Percentiles rank a stretch among this genome's conserved stretches.
phyloP scores from a whole-genome alignment of 2,797 vertebrate genomes.

The Naso thynnoides region DNA sequence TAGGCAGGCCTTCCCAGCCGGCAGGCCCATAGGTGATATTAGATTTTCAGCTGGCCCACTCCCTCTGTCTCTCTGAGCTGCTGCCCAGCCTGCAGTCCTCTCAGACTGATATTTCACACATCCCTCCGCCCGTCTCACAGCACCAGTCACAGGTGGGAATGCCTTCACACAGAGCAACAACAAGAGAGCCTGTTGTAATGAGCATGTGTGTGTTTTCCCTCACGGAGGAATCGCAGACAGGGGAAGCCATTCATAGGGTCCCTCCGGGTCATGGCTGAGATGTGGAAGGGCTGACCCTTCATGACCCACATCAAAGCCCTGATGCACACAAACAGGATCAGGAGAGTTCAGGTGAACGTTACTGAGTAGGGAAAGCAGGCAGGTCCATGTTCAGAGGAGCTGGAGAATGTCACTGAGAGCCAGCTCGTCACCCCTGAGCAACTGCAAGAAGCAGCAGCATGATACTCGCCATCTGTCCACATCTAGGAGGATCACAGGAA shows the following conservation, averaged over 20 bases:
- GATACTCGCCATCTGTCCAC: conserved; percentile 66
- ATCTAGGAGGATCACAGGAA: conserved; percentile 42
- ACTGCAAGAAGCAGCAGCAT: conserved; percentile 52
- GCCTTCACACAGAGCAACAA: conserved; percentile 71
- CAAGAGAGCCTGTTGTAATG: conserved; percentile 76
- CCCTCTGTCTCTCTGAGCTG: conserved; percentile 54
- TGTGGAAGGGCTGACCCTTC: conserved; percentile 62
- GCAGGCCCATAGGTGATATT: conserved; percentile 76
- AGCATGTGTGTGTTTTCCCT: conserved; percentile 51
- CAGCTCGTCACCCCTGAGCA: conserved; percentile 65
- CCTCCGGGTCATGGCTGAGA: conserved; percentile 65
- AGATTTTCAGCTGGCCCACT: conserved; percentile 80
- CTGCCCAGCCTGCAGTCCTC: conserved; percentile 56
- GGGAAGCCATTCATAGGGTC: conserved; percentile 71
- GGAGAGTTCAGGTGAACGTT: conserved; percentile 62
- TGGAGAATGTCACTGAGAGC: conserved; percentile 52
- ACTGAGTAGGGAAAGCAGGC: conserved; percentile 31
- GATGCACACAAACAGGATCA: conserved; percentile 40
- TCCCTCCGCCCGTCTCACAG: conserved; percentile 62
- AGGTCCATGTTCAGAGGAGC: conserved; percentile 51
- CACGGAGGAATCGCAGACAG: conserved; percentile 63
- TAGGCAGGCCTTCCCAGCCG: conserved; percentile 73
- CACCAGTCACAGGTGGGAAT: conserved; percentile 80
- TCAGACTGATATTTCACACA: conserved; percentile 83
- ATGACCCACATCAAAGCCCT: conserved; percentile 62